These are phyloP conservation scores for Dolichomitus sp. DNA, from an alignment of 2,888 invertebrate genomes.

Conservation along the genomic window DNA sequence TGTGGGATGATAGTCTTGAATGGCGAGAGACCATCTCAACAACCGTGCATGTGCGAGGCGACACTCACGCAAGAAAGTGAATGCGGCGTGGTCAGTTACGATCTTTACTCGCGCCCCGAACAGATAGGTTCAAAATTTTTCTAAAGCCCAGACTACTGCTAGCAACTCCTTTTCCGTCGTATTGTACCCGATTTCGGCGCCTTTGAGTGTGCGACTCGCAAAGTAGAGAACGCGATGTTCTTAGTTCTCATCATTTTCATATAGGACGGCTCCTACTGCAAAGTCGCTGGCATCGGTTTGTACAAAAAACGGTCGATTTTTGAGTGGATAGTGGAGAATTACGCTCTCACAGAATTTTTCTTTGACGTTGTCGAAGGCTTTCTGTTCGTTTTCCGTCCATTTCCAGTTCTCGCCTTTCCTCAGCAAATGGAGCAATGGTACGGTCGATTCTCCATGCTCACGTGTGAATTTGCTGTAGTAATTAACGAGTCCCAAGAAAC, in stretches of 20 bases:
- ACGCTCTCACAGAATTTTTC: no score
- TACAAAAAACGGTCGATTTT: no score
- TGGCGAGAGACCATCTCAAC: conserved; percentile 61
- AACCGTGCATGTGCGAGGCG: conserved; percentile 60
- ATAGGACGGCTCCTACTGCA: conserved; percentile 64
- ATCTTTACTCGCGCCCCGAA: conserved; percentile 61
- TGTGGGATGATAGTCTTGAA: conserved; percentile 67
- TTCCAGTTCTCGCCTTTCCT: conserved; percentile 31
- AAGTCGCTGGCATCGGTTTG: conserved; percentile 58
- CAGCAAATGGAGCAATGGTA: conserved; percentile 59
- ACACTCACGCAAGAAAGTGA: conserved; percentile 62
- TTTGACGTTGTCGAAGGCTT: no score
- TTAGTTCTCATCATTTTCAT: conserved; percentile 48
- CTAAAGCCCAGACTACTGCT: conserved; percentile 60
- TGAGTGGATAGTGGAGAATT: no score
- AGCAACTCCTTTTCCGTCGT: conserved; percentile 65
- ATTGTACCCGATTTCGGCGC: conserved; percentile 52
- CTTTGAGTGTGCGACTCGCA: conserved; percentile 38
- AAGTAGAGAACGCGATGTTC: conserved; percentile 48
- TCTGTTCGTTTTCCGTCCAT: no score
- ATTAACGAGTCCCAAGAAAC: conserved; percentile 64
- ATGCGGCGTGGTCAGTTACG: conserved; percentile 62
- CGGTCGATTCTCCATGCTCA: conserved; percentile 49
- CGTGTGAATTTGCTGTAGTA: conserved; percentile 58
- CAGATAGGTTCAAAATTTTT: conserved; percentile 59